Evolutionary conservation across 2,113 vertebrate genomes (phyloP), one percentile per base, ranked within the genome.

Genomic region (Nansenia antarctica): DNA sequence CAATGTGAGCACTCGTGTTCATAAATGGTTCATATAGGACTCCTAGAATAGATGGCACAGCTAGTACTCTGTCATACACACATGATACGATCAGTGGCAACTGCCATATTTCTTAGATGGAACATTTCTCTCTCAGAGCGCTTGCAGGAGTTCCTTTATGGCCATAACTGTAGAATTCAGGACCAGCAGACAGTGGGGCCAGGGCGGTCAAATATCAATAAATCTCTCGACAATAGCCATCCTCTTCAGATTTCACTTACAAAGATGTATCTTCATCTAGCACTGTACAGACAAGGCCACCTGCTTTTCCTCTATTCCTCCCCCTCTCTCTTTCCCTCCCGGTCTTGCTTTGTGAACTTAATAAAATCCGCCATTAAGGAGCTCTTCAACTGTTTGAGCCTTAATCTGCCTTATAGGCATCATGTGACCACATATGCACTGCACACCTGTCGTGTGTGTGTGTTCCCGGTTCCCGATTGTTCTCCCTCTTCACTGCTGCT

Each of bases 361-460:
- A 89, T 88, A 85, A 86, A 91, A 89, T 85, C 86, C 83, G 82
- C 86, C 86, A 89, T 89, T 91, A 88, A 90, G 82, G 82, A 89
- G 86, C 64, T 78, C 82, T 88, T 86, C 84, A 87, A 89, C 86
- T 88, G 88, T 89, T 90, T 88, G 86, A 79, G 81, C 77, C 79
- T 77, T 87, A 86, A 88, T 87, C 81, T 88, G 83, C 82, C 85
- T 85, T 76, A 83, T 82, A 84, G 83, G 83, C 86, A 83, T 86
- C 87, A 88, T 87, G 88, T 88, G 87, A 89, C 84, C 85, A 80
- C 89, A 88, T 89, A 85, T 87, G 88, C 81, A 82, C 77, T 6
- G 67, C 83, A 89, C 92, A 92, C 90, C 90, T 91, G 91, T 92
- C 79, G 62, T 77, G 67, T 70, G 62, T 77, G 67, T 70, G 72